Evolutionary conservation across 2,113 vertebrate species (phyloP).

Genomic region (Leiothrix lutea): DNA sequence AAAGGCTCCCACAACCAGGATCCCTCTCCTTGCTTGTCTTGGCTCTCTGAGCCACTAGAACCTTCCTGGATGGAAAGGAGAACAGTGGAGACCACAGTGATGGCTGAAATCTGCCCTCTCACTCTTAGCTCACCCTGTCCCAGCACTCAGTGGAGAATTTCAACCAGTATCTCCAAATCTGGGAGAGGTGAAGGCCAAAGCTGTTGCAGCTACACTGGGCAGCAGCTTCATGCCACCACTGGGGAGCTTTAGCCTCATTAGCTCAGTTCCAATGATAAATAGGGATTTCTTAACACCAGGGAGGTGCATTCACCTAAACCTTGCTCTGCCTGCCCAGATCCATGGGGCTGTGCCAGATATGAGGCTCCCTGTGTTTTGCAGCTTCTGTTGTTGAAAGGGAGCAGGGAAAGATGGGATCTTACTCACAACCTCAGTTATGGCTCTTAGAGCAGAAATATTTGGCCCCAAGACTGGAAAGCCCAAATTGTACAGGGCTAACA

Average conservation of each 20-base stretch:
- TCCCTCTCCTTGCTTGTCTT: background rate
- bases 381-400: background rate
- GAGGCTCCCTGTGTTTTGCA: background rate
- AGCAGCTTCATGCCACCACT: background rate
- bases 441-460: background rate
- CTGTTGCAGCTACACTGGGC: background rate
- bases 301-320: background rate
- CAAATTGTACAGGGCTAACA: fast-evolving
- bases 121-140: background rate
- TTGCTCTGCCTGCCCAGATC: fast-evolving
- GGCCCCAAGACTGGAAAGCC: background rate
- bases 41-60: background rate
- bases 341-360: fast-evolving
- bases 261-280: background rate
- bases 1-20: background rate
- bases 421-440: background rate
- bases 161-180: background rate
- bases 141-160: background rate
- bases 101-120: background rate
- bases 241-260: background rate
- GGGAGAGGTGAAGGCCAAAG: background rate
- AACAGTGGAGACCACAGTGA: background rate
- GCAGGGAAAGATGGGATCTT: background rate
- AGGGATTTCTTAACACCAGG: background rate
- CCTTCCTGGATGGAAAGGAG: background rate